Base-by-base conservation (phyloP, 92 coral and sea anemone species). In the Muricea muricata region DNA sequence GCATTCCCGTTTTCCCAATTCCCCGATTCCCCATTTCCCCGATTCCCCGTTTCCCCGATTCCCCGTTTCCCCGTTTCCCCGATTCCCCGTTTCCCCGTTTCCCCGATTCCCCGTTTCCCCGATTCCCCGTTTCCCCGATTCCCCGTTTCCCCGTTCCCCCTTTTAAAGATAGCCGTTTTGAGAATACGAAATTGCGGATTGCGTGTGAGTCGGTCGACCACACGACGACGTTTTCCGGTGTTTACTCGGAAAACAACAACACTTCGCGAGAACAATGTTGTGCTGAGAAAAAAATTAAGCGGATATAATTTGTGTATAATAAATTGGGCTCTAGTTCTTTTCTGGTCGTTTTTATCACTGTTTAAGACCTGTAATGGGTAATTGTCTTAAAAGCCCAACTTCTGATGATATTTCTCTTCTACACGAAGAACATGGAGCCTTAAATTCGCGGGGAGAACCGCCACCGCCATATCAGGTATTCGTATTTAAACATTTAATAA, bases 401-500 rank as follows among this genome's bases (percentile, higher is more conserved):
- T 97, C 94, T 63, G 99, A 96, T 79, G 99, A 96, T 83, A 96
- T 96, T 89, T 96, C 99, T 26, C 91, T 96, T 66, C 77, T 96
- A 71, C 99, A 92, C 75, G 99, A 92, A 78, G 99, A 96, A 84
- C 83, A 78, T 30, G 99, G 94, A 69, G 92, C 90, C 57, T 74
- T 93, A 65, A 97, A 96, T 89, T 88, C 99, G 48, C 98, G 87
- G 57, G 98, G 97, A 79, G 97, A 96, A 88, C 97, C 97, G 41
- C 97, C 97, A 57, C 99, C 99, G 89, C 99, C 99, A 78, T 96
- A 96, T 88, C 99, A 96, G 90, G 99, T 96, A 65, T 65, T 34
- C 28, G 26, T 12, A 65, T 10, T 14, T 42, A 63, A 32, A 14
- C 37, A 54, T 15, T n/a, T n/a, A n/a, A n/a, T 58, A 55, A 46